Conservation (phyloP, 2,113 vertebrate genomes). For the Chascanopsetta lugubris region DNA sequence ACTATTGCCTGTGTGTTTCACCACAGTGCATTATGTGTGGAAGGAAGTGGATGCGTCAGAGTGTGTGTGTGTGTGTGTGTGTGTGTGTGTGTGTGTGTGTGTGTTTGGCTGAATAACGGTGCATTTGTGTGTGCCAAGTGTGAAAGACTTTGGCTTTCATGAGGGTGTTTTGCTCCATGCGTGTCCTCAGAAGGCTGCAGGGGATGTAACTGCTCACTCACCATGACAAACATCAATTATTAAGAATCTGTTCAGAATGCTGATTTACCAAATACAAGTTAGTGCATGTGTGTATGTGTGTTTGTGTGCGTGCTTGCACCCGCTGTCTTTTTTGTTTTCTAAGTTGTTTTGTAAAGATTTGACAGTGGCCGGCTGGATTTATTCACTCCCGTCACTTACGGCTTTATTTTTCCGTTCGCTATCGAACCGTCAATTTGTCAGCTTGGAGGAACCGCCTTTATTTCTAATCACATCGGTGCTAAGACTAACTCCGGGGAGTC, state of each 20-base stretch:
- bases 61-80: conserved; percentile 2
- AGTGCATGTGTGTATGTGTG: background rate
- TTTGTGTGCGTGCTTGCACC: too few relatives aligned
- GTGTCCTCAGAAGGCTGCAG: conserved; percentile 26
- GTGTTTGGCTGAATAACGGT: conserved; percentile 40
- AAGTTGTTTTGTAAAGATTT: conserved; percentile 39
- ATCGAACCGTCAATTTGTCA: conserved; percentile 56
- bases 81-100: background rate
- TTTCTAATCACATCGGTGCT: conserved; percentile 61
- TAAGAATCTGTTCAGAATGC: conserved; percentile 52
- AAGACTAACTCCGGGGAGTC: conserved; percentile 55
- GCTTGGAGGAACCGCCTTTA: conserved; percentile 51
- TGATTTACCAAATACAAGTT: conserved; percentile 43
- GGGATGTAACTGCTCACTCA: conserved; percentile 21
- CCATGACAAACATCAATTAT: conserved; percentile 67
- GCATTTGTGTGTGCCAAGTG: conserved; percentile 44
- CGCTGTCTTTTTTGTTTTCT: conserved; percentile 30
- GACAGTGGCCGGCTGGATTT: conserved; percentile 35
- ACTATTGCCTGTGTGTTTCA: background rate
- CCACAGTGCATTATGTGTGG: conserved; percentile 14
- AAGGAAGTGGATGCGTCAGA: background rate
- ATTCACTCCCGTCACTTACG: conserved; percentile 36
- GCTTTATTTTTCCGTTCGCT: conserved; percentile 38
- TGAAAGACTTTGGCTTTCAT: conserved; percentile 51
- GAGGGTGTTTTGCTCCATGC: conserved; percentile 22